These are phyloP conservation scores for Manis crassicaudata DNA, from an alignment of 2,797 vertebrate species.

Conservation along the genomic window DNA sequence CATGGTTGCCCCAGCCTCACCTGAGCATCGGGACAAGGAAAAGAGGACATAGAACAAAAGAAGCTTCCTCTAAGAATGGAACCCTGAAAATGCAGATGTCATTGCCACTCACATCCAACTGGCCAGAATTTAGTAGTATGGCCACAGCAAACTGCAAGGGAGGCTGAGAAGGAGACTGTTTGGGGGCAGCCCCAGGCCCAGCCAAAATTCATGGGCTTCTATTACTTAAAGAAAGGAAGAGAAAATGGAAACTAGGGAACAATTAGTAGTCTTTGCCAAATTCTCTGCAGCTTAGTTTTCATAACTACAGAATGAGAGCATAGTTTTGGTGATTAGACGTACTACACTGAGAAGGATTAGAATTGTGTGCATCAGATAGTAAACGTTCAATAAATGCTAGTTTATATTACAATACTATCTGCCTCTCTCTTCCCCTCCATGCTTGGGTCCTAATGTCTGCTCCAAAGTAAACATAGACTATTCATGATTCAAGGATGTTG, in stretches of 20 bases:
- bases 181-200: neutral
- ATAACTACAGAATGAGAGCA: neutral
- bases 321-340: neutral
- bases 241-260: neutral
- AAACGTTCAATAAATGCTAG: neutral
- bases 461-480: neutral
- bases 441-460: neutral
- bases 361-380: neutral
- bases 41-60: neutral
- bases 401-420: neutral
- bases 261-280: neutral
- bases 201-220: neutral
- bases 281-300: neutral
- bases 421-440: neutral
- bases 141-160: neutral
- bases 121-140: neutral
- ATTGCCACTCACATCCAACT: neutral
- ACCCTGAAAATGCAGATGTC: neutral
- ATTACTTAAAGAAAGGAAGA: neutral
- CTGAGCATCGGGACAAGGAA: neutral
- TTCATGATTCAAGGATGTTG: neutral
- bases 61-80: neutral
- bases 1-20: neutral
- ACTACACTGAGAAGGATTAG: neutral
- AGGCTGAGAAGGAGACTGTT: neutral